Percentiles rank a stretch among this genome's conserved stretches.
These are phyloP conservation scores for Brachypalpus laphriformis DNA, from an alignment of 2,888 invertebrate genomes.

Conservation along the genomic window DNA sequence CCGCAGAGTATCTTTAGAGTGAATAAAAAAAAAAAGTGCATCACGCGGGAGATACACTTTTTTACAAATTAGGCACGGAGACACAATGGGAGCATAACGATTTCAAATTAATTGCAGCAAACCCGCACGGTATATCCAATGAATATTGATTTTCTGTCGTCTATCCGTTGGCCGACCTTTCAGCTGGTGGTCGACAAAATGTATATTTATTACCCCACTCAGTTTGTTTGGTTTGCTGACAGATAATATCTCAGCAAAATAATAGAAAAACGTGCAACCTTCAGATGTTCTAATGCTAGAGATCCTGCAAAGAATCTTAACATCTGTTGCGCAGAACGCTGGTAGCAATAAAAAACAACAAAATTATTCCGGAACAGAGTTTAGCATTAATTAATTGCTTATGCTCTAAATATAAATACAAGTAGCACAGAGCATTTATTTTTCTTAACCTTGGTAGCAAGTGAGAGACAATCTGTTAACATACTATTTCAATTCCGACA, in stretches of 20 bases:
- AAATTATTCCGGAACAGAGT: constrained; percentile 48
- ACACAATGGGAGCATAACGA: constrained; percentile 61
- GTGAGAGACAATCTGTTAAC: constrained; percentile 17
- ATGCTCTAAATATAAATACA: constrained; percentile 28
- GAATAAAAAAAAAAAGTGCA: not conserved
- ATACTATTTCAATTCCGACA: constrained; percentile 9
- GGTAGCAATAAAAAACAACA: not conserved
- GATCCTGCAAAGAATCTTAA: constrained; percentile 50
- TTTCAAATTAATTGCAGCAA: constrained; percentile 51
- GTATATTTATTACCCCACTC: constrained; percentile 31
- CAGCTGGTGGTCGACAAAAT: constrained; percentile 5
- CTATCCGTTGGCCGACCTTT: constrained; percentile 29
- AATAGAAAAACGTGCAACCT: constrained; percentile 51
- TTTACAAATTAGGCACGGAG: constrained; percentile 62
- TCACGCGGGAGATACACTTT: constrained; percentile 34
- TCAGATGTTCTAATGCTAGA: constrained; percentile 15
- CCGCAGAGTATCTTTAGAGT: not conserved
- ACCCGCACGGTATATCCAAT: constrained; percentile 31
- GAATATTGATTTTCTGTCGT: constrained; percentile 42
- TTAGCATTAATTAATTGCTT: constrained; percentile 12
- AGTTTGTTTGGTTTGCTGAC: constrained; percentile 30
- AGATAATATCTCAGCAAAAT: constrained; percentile 15
- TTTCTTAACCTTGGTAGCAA: constrained; percentile 31
- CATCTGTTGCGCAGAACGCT: constrained; percentile 15
- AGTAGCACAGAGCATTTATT: not conserved